Conservation (phyloP, 2,113 vertebrate genomes). For the Hyaena hyaena region DNA sequence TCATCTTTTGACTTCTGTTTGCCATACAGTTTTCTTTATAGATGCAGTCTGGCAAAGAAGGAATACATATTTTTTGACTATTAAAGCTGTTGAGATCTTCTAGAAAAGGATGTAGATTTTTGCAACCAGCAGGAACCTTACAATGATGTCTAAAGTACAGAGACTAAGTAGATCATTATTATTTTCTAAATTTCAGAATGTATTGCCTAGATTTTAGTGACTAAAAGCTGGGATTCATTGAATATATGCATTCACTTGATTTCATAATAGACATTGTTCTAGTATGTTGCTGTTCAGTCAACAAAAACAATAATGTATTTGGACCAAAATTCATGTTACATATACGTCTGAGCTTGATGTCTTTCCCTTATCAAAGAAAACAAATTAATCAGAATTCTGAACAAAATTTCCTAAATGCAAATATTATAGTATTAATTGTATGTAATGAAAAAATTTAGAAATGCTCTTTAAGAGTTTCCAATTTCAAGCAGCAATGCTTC, state of each 20-base stretch:
- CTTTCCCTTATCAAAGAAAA: slow-evolving; percentile 42
- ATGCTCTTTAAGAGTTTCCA: background rate
- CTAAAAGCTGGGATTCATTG: slow-evolving; percentile 24
- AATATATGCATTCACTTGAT: slow-evolving; percentile 36
- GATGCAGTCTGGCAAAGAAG: background rate
- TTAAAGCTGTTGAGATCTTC: slow-evolving; percentile 4
- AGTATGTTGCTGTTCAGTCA: slow-evolving; percentile 35
- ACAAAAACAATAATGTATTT: slow-evolving; percentile 15
- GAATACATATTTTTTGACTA: background rate
- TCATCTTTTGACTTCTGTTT: slow-evolving; percentile 19
- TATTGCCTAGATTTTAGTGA: slow-evolving; percentile 44
- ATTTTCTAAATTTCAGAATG: slow-evolving; percentile 40
- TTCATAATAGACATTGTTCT: slow-evolving; percentile 36
- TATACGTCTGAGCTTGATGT: background rate
- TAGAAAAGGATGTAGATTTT: background rate
- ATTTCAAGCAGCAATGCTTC: slow-evolving; percentile 37
- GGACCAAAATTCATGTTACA: background rate
- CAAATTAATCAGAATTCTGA: slow-evolving; percentile 15
- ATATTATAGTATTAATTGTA: slow-evolving; percentile 27
- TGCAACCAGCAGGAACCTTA: background rate
- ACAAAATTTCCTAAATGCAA: slow-evolving; percentile 27
- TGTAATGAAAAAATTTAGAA: background rate
- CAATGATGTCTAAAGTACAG: background rate
- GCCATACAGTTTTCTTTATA: slow-evolving; percentile 29
- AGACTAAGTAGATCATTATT: slow-evolving; percentile 1